A percentile compares a stretch with the other conserved stretches of the same genome.
These are phyloP conservation scores for Hyles vespertilio DNA, from an alignment of 1,140 invertebrate species.

Conservation along the genomic window DNA sequence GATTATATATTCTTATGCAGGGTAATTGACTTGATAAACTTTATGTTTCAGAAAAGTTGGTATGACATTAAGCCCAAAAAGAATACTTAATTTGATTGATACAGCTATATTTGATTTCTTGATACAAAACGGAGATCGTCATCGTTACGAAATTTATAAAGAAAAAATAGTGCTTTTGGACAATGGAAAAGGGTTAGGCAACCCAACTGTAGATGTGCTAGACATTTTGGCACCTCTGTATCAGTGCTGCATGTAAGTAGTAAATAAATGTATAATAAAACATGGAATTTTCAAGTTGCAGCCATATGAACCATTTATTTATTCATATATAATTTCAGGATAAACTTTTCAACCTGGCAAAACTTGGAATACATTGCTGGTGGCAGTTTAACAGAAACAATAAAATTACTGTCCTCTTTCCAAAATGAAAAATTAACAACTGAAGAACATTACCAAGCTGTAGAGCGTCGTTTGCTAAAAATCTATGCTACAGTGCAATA, in stretches of 20 bases:
- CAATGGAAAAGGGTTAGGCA: conserved; percentile 95
- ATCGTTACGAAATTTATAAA: conserved; percentile 91
- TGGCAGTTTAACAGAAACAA: conserved; percentile 78
- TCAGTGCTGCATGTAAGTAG: conserved; percentile 91
- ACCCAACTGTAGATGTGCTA: conserved; percentile 87
- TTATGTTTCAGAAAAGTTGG: conserved; percentile 71
- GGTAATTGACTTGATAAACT: conserved; percentile 1
- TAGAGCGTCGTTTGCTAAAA: conserved; percentile 86
- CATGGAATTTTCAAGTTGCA: neutral
- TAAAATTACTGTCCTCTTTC: conserved; percentile 51
- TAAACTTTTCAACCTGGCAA: conserved; percentile 79
- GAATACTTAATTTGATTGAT: conserved; percentile 91
- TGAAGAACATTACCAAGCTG: conserved; percentile 83
- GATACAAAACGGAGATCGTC: conserved; percentile 95
- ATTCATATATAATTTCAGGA: conserved; percentile 8
- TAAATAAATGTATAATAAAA: neutral
- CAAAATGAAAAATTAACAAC: conserved; percentile 62
- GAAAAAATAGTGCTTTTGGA: conserved; percentile 89
- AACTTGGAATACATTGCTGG: conserved; percentile 82
- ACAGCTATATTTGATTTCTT: conserved; percentile 94
- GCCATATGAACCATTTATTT: neutral
- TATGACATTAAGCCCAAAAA: conserved; percentile 74
- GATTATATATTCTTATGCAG: no score
- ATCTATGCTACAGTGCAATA: conserved; percentile 85
- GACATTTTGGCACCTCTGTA: conserved; percentile 93